Conservation (phyloP, 2,888 invertebrate genomes). For the Spodoptera picta region DNA sequence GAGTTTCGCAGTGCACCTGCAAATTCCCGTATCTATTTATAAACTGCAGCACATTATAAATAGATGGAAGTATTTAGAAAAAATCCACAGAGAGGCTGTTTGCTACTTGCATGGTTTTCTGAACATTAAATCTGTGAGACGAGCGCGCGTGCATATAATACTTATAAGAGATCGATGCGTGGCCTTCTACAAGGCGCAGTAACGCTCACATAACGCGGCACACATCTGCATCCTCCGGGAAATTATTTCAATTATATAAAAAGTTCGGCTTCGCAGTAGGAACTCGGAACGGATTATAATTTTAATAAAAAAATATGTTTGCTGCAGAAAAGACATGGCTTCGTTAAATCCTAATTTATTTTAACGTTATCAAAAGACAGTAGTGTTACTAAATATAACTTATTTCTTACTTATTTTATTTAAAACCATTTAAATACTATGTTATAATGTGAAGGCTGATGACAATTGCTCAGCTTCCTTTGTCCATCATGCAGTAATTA, state of each 20-base stretch:
- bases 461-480: conserved; percentile 44
- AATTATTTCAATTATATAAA: conserved; percentile 31
- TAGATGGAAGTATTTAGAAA: conserved; percentile 28
- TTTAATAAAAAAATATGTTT: conserved; percentile 6
- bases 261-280: conserved; percentile 8
- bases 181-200: conserved; percentile 25
- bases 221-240: conserved; percentile 28
- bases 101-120: conserved; percentile 18
- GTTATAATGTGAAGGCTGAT: conserved; percentile 27
- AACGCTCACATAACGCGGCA: conserved; percentile 35
- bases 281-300: conserved; percentile 9
- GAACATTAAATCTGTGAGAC: neutral
- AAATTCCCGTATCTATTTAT: neutral
- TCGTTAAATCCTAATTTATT: too few species aligned
- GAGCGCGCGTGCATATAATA: conserved; percentile 36
- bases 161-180: conserved; percentile 23
- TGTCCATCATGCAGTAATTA: conserved; percentile 50
- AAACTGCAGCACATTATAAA: conserved; percentile 22
- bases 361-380: too few species aligned
- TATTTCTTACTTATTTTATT: too few species aligned
- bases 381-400: too few species aligned
- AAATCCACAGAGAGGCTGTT: conserved; percentile 6
- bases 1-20: conserved; percentile 31
- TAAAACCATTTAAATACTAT: too few species aligned
- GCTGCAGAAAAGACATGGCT: too few species aligned